Percentiles rank a stretch among this genome's conserved stretches.
phyloP scores from a whole-genome alignment of 2,888 invertebrate species.

The Lapara coniferarum region DNA sequence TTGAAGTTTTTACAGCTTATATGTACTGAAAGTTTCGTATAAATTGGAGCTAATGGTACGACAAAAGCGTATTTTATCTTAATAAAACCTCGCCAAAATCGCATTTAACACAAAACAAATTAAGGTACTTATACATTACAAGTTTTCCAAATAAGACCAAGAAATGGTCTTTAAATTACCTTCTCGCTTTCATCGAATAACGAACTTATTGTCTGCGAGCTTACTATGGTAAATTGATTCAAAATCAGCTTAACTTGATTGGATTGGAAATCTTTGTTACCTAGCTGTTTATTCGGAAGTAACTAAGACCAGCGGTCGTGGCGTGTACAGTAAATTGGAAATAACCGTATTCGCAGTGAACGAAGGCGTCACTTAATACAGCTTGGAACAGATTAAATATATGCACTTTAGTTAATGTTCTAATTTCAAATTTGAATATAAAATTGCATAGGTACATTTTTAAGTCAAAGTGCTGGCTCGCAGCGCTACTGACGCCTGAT shows the following conservation, averaged over 20 bases:
- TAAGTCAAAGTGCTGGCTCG: neutral
- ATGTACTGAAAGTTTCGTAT: neutral
- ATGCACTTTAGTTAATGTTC: conserved; percentile 6
- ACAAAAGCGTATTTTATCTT: neutral
- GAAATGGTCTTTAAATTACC: neutral
- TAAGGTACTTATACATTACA: neutral
- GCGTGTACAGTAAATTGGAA: conserved; percentile 9
- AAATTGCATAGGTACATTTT: conserved; percentile 3
- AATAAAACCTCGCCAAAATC: neutral
- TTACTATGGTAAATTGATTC: conserved; percentile 26
- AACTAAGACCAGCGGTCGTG: neutral
- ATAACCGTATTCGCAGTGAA: conserved; percentile 10
- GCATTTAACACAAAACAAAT: neutral
- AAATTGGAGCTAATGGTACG: neutral
- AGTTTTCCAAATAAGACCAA: neutral
- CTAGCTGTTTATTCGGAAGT: conserved; percentile 30
- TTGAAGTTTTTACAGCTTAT: neutral
- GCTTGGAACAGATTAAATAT: conserved; percentile 5
- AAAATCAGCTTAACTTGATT: conserved; percentile 40
- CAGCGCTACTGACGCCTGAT: neutral
- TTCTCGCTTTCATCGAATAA: neutral
- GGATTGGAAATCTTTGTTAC: conserved; percentile 35
- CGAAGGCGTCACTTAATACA: conserved; percentile 15
- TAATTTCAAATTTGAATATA: conserved; percentile 16
- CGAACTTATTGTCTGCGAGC: neutral